Evolutionary conservation across 2,888 invertebrate species (phyloP), one percentile per base, ranked within the genome.

Genomic region (Philereme transversata): DNA sequence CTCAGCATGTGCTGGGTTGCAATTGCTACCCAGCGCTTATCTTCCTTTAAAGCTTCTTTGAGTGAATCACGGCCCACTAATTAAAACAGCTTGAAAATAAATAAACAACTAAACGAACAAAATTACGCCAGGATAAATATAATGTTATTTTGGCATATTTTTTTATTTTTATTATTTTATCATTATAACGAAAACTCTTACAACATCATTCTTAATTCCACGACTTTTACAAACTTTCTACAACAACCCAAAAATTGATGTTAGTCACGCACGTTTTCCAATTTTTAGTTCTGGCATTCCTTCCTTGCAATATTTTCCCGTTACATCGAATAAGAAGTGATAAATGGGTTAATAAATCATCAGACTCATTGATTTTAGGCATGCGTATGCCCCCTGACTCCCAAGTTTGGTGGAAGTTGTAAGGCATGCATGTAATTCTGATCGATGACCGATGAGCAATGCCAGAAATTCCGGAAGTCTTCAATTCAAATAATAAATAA

Each of bases 271-370:
- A 59, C 51, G 54, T 41, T 60, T 51, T 34, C 60, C 60, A 60
- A 59, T 55, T 60, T 60, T 60, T 49, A 54, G 59, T 51, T 55
- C 40, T 49, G 38, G 43, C 41, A 22, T 0, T 38, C 41, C 35
- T 57, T 51, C 62, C 53, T 33, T 55, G 22, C 22, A 7, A 58
- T 58, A 51, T 40, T 58, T 58, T 55, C 51, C 45, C 40, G 54
- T 9, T 34, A 48, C 55, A 51, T 49, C 55, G 54, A 43, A 22
- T 4, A 44, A 5, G 46, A 44, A 5, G 46, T 57, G 51, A 53
- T 56, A 41, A 64, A 64, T 56, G 38, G 47, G 34, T 40, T n/a
- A 41, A 53, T 66, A 60, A 63, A 63, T 60, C 55, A 62, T 52
- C 5, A 36, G 40, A 46, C 49, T 61, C 61, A 57, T 57, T 61